Evolutionary conservation across 2,888 invertebrate species (phyloP).

Genomic region (Clivina fossor): DNA sequence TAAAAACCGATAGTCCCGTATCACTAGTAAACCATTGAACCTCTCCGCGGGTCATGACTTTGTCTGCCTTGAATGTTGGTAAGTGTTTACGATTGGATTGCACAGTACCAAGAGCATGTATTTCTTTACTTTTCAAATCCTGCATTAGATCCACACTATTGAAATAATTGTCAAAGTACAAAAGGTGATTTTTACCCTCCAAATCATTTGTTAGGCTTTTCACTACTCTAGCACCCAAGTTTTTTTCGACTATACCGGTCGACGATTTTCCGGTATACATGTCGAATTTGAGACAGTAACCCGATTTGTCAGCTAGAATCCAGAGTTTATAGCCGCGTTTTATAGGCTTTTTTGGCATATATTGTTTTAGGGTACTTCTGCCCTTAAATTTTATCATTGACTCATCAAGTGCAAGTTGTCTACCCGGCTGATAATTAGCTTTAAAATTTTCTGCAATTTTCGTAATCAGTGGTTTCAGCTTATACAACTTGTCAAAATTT

Average conservation of each 20-base stretch:
- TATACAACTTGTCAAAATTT: conserved; percentile 7
- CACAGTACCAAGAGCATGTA: conserved; percentile 35
- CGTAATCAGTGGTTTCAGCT: background rate
- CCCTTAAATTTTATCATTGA: no score
- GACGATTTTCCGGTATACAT: conserved; percentile 42
- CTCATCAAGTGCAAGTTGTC: no score
- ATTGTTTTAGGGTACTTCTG: no score
- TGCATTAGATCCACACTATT: conserved; percentile 39
- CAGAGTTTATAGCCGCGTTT: conserved; percentile 34
- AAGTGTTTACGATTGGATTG: conserved; percentile 26
- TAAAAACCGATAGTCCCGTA: conserved; percentile 42
- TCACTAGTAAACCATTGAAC: conserved; percentile 36
- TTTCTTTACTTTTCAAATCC: conserved; percentile 29
- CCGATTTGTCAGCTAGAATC: conserved; percentile 35
- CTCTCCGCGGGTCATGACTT: conserved; percentile 36
- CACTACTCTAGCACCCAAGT: conserved; percentile 40
- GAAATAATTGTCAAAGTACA: conserved; percentile 46
- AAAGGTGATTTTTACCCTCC: conserved; percentile 36
- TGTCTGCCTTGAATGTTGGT: conserved; percentile 35
- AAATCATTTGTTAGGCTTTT: conserved; percentile 36
- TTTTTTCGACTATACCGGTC: conserved; percentile 36
- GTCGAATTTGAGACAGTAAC: conserved; percentile 39
- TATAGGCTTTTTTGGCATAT: conserved; percentile 33
- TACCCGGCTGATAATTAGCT: no score
- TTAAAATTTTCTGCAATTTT: conserved; percentile 5